These are phyloP conservation scores for Campoplex nolae DNA, from an alignment of 2,888 invertebrate genomes.

Conservation along the genomic window DNA sequence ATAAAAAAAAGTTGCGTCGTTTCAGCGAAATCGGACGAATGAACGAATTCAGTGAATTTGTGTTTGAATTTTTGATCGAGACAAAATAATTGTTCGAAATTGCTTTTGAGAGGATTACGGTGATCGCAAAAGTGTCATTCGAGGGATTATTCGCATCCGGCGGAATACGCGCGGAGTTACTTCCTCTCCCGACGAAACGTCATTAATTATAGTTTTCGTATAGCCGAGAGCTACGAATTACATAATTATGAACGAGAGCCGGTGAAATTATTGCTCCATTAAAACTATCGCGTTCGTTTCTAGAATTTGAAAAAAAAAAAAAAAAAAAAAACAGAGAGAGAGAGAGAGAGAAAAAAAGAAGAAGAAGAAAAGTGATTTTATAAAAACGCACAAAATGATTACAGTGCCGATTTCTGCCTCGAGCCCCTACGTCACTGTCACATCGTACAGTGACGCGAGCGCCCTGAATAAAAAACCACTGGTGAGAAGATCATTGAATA, in stretches of 20 bases:
- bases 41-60: not conserved
- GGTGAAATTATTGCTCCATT: constrained; percentile 27
- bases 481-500: constrained; percentile 75
- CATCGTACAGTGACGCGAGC: constrained; percentile 82
- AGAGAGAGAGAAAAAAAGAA: not conserved
- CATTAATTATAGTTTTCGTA: constrained; percentile 31
- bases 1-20: too few species aligned
- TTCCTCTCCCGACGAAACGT: constrained; percentile 5
- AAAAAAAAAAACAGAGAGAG: not conserved
- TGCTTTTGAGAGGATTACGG: constrained; percentile 23
- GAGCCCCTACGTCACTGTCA: constrained; percentile 80
- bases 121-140: constrained; percentile 39
- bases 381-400: constrained; percentile 76
- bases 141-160: constrained; percentile 42
- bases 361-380: not conserved
- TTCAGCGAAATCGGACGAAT: too few species aligned
- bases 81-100: constrained; percentile 21
- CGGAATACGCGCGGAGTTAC: constrained; percentile 32
- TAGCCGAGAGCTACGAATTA: constrained; percentile 27
- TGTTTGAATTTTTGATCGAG: not conserved
- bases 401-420: constrained; percentile 81
- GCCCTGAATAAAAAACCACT: constrained; percentile 78
- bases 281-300: not conserved
- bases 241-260: constrained; percentile 23
- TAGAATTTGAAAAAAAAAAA: not conserved